These are phyloP conservation scores for Blera fallax DNA, from an alignment of 2,888 invertebrate genomes.

Conservation along the genomic window DNA sequence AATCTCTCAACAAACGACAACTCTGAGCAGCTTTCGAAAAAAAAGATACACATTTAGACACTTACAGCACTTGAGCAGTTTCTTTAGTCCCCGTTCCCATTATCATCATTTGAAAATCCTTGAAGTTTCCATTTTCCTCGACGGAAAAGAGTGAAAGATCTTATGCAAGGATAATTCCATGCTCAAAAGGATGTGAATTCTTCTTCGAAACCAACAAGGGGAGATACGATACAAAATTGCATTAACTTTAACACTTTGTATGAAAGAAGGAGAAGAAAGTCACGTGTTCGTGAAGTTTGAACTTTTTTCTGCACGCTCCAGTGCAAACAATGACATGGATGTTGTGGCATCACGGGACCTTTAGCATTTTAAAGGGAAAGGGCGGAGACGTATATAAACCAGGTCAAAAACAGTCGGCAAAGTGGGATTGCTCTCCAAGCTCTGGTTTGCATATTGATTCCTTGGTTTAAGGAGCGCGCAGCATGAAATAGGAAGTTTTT, in stretches of 20 bases:
- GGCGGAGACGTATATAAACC: background rate
- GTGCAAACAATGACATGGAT: background rate
- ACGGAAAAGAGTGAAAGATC: slow-evolving; percentile 1
- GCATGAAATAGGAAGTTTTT: background rate
- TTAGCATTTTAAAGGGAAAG: background rate
- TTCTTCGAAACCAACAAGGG: slow-evolving; percentile 21
- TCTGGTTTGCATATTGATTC: slow-evolving; percentile 18
- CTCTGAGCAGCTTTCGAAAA: background rate
- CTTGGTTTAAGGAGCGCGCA: background rate
- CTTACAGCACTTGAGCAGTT: background rate
- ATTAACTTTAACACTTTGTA: slow-evolving; percentile 30
- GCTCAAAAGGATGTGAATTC: slow-evolving; percentile 40
- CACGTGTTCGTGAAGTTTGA: slow-evolving; percentile 8
- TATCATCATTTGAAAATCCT: slow-evolving; percentile 5
- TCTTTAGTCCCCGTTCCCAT: background rate
- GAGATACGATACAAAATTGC: slow-evolving; percentile 35
- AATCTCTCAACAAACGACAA: background rate
- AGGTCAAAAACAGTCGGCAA: background rate
- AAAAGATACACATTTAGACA: background rate
- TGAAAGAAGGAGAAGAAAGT: slow-evolving; percentile 11
- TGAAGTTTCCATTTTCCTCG: slow-evolving; percentile 1
- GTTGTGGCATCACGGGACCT: background rate
- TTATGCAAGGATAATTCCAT: slow-evolving; percentile 28
- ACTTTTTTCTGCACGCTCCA: background rate
- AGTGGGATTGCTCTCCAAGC: background rate